These are phyloP conservation scores for Clarias magur DNA, from an alignment of 2,113 vertebrate species.

Conservation along the genomic window DNA sequence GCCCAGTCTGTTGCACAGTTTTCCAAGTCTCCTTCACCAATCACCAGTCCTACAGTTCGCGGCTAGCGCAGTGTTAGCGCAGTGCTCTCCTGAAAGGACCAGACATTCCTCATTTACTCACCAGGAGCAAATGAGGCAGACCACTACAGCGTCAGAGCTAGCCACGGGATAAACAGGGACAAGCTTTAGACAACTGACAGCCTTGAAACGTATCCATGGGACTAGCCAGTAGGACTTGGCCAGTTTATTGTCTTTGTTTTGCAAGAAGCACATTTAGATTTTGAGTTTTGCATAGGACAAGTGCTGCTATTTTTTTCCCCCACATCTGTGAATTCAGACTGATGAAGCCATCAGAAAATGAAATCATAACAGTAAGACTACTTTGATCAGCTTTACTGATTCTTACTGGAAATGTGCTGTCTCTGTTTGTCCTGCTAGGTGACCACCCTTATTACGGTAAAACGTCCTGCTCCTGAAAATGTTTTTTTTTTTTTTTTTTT, in stretches of 20 bases:
- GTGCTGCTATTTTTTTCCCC: background rate
- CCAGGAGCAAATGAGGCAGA: background rate
- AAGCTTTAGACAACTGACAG: background rate
- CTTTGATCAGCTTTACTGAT: background rate
- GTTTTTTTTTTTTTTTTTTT: background rate
- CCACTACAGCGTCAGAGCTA: slow-evolving; percentile 14
- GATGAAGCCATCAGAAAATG: background rate
- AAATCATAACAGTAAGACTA: background rate
- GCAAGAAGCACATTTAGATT: background rate
- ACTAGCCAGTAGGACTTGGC: background rate
- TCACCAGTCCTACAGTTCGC: background rate
- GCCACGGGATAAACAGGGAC: slow-evolving; percentile 24
- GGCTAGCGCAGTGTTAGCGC: slow-evolving; percentile 15
- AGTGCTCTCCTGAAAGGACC: background rate
- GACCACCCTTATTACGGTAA: background rate
- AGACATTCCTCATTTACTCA: slow-evolving; percentile 50
- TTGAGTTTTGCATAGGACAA: background rate
- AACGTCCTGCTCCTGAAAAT: background rate
- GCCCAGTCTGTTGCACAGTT: background rate
- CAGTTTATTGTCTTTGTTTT: background rate
- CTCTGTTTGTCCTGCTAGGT: background rate
- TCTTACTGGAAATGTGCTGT: background rate
- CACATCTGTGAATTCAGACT: background rate
- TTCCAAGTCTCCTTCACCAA: slow-evolving; percentile 20
- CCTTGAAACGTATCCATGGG: background rate